Conservation (phyloP, 2,888 invertebrate species). For the Polydesmus complanatus region DNA sequence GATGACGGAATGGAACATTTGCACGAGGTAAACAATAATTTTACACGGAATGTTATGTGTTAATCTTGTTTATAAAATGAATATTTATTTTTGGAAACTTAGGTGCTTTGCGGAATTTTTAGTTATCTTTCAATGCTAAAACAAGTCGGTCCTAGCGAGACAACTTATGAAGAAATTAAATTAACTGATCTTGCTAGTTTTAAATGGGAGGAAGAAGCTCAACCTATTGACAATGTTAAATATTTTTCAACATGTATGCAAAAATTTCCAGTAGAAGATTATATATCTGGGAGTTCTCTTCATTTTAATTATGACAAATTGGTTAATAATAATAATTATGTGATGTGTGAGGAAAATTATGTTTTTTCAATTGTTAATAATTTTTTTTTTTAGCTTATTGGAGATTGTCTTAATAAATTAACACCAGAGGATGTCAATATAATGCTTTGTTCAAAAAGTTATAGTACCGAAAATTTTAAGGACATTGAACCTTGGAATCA, state of each 20-base stretch:
- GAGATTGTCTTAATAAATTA: conserved; percentile 45
- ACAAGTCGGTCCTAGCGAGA: conserved; percentile 48
- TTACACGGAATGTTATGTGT: neutral
- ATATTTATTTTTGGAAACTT: conserved; percentile 20
- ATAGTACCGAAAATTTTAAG: conserved; percentile 41
- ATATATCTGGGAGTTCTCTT: conserved; percentile 58
- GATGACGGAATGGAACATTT: conserved; percentile 13
- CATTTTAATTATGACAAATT: conserved; percentile 59
- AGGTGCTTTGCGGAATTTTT: conserved; percentile 63
- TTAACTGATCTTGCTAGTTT: conserved; percentile 43
- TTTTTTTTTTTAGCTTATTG: conserved; percentile 48
- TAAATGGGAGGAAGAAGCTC: conserved; percentile 37
- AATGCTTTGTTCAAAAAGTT: conserved; percentile 51
- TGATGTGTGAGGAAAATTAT: no score
- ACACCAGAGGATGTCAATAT: conserved; percentile 53
- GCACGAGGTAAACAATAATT: no score
- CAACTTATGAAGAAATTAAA: conserved; percentile 57
- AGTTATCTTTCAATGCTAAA: conserved; percentile 62
- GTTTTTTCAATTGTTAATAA: no score
- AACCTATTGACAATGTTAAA: conserved; percentile 62
- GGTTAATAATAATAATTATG: neutral
- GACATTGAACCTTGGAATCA: conserved; percentile 63
- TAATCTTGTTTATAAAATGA: neutral
- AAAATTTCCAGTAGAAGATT: conserved; percentile 59
- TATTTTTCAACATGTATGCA: conserved; percentile 63